phyloP scores from a whole-genome alignment of 1,140 invertebrate species.

The Papilio machaon region DNA sequence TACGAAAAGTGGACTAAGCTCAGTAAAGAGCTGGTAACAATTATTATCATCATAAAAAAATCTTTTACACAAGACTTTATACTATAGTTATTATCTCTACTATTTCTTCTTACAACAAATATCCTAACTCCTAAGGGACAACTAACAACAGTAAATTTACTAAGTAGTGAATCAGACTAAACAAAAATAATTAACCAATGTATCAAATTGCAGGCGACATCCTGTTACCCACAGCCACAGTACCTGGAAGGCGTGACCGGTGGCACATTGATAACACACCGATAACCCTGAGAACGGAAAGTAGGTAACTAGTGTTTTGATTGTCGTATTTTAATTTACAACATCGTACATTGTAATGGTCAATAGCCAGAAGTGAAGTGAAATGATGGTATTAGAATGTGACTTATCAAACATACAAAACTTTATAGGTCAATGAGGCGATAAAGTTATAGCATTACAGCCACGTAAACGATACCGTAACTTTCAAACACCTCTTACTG shows the following conservation, averaged over 20 bases:
- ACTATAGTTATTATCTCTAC: too few relatives aligned
- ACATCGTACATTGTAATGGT: neutral
- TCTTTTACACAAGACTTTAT: too few relatives aligned
- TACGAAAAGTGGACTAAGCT: too few relatives aligned
- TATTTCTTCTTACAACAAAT: too few relatives aligned
- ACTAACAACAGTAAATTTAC: neutral
- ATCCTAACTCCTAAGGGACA: too few relatives aligned
- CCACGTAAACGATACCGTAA: too few relatives aligned
- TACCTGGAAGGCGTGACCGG: conserved; percentile 9
- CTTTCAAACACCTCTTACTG: too few relatives aligned
- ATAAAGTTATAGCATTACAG: too few relatives aligned
- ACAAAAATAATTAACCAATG: neutral
- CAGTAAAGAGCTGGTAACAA: too few relatives aligned
- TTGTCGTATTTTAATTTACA: neutral
- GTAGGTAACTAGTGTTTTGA: conserved; percentile 2
- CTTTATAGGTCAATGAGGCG: too few relatives aligned
- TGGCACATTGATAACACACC: neutral
- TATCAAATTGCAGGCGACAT: conserved; percentile 17
- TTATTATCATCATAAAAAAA: too few relatives aligned
- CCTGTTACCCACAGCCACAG: neutral
- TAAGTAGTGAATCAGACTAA: neutral
- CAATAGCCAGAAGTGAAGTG: neutral
- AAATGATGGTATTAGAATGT: neutral
- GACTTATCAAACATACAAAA: too few relatives aligned
- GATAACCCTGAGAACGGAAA: conserved; percentile 9